Percentiles rank a stretch among this genome's conserved stretches.
Evolutionary conservation across 2,888 invertebrate genomes (phyloP).

Genomic region (Pristionchus arcanus): DNA sequence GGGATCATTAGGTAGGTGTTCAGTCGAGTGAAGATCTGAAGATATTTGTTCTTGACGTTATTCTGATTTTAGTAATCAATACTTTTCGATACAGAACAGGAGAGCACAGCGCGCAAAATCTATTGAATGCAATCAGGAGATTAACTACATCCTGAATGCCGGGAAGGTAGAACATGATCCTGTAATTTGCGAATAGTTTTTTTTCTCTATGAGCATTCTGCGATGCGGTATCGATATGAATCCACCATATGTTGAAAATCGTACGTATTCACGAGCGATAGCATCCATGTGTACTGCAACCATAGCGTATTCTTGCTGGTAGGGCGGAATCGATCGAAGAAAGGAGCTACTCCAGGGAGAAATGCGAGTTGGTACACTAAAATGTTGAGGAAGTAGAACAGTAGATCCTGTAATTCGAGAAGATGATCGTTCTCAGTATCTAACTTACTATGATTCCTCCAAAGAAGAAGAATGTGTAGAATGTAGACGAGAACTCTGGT

Average conservation of each 20-base stretch:
- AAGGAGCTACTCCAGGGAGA: not conserved
- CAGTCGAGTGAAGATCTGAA: not conserved
- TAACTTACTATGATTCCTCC: not conserved
- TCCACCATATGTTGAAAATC: not conserved
- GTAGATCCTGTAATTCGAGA: not conserved
- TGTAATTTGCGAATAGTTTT: not conserved
- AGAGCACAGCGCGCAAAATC: not conserved
- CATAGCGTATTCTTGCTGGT: not conserved
- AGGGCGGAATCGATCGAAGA: not conserved
- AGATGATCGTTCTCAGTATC: not conserved
- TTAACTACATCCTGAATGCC: not conserved
- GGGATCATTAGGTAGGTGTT: not conserved
- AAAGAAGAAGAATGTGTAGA: not conserved
- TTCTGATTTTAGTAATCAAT: not conserved
- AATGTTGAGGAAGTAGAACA: not conserved
- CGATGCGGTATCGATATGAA: not conserved
- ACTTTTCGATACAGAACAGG: not conserved
- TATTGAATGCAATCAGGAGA: not conserved
- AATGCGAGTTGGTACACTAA: not conserved
- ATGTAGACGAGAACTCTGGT: not conserved
- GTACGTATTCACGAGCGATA: not conserved
- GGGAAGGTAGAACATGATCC: not conserved
- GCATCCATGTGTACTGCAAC: not conserved
- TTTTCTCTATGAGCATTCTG: not conserved
- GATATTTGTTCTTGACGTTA: not conserved